Percentiles rank a stretch among this genome's conserved stretches.
These are phyloP conservation scores for Entomyzon cyanotis DNA, from an alignment of 2,113 vertebrate species.

Conservation along the genomic window DNA sequence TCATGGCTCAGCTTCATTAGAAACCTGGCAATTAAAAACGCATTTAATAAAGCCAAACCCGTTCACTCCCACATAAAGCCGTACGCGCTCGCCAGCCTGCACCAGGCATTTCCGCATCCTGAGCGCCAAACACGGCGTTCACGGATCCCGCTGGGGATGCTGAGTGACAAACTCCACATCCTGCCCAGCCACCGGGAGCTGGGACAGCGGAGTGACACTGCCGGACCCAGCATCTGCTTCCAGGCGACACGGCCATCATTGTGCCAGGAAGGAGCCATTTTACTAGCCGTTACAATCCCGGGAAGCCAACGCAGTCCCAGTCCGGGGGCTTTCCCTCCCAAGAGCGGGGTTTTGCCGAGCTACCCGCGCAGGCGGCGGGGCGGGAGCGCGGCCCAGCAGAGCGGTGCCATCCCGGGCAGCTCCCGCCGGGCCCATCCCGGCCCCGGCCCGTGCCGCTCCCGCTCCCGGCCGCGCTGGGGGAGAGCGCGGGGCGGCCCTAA, in stretches of 20 bases:
- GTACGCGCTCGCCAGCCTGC: accelerated
- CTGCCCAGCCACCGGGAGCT: accelerated
- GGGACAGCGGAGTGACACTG: accelerated
- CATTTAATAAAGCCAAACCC: accelerated
- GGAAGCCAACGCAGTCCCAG: too few relatives aligned
- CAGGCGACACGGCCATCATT: neutral
- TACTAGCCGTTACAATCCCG: too few relatives aligned
- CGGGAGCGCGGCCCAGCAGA: neutral
- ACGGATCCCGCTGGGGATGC: accelerated
- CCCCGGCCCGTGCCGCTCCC: neutral
- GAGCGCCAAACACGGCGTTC: neutral
- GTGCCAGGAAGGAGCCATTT: neutral
- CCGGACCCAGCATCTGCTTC: neutral
- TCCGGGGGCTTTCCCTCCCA: neutral
- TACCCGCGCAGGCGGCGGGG: neutral
- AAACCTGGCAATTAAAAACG: slow-evolving; percentile 79
- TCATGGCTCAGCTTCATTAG: slow-evolving; percentile 99
- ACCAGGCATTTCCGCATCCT: accelerated
- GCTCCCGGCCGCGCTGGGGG: neutral
- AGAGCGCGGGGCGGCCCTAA: neutral
- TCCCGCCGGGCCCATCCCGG: neutral
- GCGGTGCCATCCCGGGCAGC: too few relatives aligned
- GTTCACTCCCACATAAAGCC: neutral
- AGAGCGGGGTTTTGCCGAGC: neutral
- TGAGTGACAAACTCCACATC: accelerated